Percentiles rank a stretch among this genome's conserved stretches.
Conservation (phyloP, 2,888 invertebrate species). For the Augiades crinisus region DNA sequence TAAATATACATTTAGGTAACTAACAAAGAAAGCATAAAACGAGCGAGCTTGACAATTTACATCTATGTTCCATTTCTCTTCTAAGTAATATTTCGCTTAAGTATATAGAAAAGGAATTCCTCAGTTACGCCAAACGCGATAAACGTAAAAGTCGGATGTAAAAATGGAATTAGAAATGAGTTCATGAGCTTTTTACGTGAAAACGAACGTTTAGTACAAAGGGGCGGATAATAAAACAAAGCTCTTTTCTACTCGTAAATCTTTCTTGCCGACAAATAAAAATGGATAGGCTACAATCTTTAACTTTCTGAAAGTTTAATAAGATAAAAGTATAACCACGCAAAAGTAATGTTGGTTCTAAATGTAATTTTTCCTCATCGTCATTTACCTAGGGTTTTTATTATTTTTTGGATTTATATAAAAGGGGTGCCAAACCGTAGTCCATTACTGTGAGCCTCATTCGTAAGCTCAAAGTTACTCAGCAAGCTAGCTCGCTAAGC, state of each 20-base stretch:
- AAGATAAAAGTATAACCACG: constrained; percentile 73
- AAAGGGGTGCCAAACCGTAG: too few relatives aligned
- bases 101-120: too few relatives aligned
- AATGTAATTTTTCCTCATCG: constrained; percentile 43
- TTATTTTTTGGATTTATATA: constrained; percentile 12
- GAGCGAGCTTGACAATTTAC: too few relatives aligned
- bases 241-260: constrained; percentile 63
- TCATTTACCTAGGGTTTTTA: constrained; percentile 33
- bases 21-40: background rate
- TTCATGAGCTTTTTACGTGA: constrained; percentile 23
- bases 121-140: too few relatives aligned
- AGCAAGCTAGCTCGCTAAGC: too few relatives aligned
- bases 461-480: too few relatives aligned
- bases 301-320: constrained; percentile 78
- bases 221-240: constrained; percentile 65
- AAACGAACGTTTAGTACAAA: constrained; percentile 35
- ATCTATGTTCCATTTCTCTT: too few relatives aligned
- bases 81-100: too few relatives aligned
- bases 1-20: too few relatives aligned
- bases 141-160: constrained; percentile 2
- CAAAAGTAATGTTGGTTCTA: constrained; percentile 44
- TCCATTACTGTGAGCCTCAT: too few relatives aligned
- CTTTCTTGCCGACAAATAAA: constrained; percentile 62
- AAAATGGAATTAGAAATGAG: constrained; percentile 18
- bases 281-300: constrained; percentile 69